These are phyloP conservation scores for Meliscaeva auricollis DNA, from an alignment of 2,888 invertebrate genomes.

Conservation along the genomic window DNA sequence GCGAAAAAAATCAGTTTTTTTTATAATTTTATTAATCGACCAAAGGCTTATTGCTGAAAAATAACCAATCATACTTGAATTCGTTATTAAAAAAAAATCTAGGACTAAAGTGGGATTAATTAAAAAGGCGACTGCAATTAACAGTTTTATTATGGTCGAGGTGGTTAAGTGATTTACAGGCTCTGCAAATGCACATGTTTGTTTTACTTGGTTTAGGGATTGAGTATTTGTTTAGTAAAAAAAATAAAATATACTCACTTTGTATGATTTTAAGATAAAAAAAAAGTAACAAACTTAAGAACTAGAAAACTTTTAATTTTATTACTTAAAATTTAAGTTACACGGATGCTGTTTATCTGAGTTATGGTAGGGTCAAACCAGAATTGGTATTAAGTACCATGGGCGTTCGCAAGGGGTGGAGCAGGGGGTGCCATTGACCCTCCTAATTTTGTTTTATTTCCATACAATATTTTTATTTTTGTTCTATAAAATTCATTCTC, in stretches of 20 bases:
- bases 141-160: constrained; percentile 19
- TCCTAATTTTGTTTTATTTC: too few relatives aligned
- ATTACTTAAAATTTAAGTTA: too few relatives aligned
- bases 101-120: constrained; percentile 36
- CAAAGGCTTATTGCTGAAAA: not conserved
- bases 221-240: not conserved
- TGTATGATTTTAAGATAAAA: not conserved
- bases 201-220: not conserved
- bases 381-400: too few relatives aligned
- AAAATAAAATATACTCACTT: not conserved
- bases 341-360: too few relatives aligned
- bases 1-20: not conserved
- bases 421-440: too few relatives aligned
- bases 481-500: too few relatives aligned
- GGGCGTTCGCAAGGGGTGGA: too few relatives aligned
- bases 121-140: constrained; percentile 43
- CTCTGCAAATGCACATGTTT: not conserved
- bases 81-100: constrained; percentile 20
- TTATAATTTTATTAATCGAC: not conserved
- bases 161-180: constrained; percentile 21
- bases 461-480: too few relatives aligned
- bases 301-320: too few relatives aligned
- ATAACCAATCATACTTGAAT: constrained; percentile 33
- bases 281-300: too few relatives aligned
- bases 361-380: too few relatives aligned